phyloP scores from a whole-genome alignment of 1,140 invertebrate genomes.

The Danaus melanippus region DNA sequence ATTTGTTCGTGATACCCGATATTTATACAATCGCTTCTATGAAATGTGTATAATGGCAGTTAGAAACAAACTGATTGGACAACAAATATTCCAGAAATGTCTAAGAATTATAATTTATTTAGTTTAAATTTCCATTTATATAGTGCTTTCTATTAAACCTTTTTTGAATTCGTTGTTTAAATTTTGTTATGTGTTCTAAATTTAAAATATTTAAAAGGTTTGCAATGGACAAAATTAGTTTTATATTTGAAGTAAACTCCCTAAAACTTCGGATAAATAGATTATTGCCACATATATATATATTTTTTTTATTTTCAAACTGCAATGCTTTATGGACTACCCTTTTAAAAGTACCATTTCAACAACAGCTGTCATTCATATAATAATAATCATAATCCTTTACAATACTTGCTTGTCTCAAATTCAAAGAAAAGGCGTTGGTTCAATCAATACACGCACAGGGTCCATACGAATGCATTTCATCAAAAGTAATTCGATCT shows the following conservation, averaged over 20 bases:
- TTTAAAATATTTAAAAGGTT: no score
- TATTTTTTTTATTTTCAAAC: no score
- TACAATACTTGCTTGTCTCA: constrained; percentile 18
- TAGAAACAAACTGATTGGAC: no score
- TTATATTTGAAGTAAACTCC: not conserved
- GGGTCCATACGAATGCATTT: constrained; percentile 55
- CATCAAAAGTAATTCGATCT: constrained; percentile 64
- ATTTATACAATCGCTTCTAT: constrained; percentile 11
- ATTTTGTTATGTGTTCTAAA: not conserved
- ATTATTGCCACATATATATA: no score
- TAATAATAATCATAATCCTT: constrained; percentile 25
- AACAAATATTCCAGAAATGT: no score
- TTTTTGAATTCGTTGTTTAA: not conserved
- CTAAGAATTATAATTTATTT: no score
- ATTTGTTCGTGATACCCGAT: constrained; percentile 31
- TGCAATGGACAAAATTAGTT: no score
- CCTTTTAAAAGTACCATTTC: constrained; percentile 3
- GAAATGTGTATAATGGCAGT: not conserved
- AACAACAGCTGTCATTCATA: constrained; percentile 15
- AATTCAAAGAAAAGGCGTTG: constrained; percentile 26
- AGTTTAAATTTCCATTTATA: not conserved
- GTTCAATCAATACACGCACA: constrained; percentile 45
- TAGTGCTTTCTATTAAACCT: not conserved
- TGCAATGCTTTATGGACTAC: no score
- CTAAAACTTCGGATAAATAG: not conserved